phyloP scores from a whole-genome alignment of 2,113 vertebrate species.

The Ahaetulla prasina region DNA sequence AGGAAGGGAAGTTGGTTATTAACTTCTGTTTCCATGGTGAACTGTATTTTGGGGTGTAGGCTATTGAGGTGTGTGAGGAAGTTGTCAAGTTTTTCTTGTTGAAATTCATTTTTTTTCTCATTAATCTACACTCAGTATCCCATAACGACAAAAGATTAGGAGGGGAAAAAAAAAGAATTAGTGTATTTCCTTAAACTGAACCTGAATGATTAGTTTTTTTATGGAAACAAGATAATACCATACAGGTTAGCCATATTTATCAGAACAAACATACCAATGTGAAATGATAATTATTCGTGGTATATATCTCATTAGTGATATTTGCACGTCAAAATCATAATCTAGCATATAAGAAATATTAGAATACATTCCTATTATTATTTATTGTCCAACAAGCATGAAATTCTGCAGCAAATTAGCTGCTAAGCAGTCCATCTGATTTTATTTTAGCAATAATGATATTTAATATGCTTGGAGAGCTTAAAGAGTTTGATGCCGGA shows the following conservation, averaged over 20 bases:
- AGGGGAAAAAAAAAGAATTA: not conserved
- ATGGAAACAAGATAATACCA: not conserved
- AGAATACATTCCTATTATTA: not conserved
- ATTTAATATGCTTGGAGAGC: not conserved
- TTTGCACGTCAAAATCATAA: not conserved
- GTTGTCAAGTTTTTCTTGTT: too few species aligned
- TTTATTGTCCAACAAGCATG: not conserved
- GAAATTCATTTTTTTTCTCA: not conserved
- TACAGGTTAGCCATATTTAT: not conserved
- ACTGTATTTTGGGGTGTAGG: too few species aligned
- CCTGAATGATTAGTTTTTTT: not conserved
- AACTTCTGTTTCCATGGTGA: too few species aligned
- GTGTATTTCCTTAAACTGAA: not conserved
- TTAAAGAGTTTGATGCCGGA: not conserved
- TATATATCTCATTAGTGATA: not conserved
- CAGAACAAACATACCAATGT: not conserved
- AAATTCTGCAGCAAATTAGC: not conserved
- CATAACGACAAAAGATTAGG: not conserved
- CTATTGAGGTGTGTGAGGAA: too few species aligned
- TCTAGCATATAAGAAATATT: not conserved
- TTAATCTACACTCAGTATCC: not conserved
- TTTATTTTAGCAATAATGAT: not conserved
- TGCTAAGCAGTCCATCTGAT: not conserved
- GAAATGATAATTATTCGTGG: not conserved
- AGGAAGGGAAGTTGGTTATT: too few species aligned